Evolutionary conservation across 2,113 vertebrate species (phyloP), one percentile per base, ranked within the genome.

Genomic region (Oncorhynchus masou): DNA sequence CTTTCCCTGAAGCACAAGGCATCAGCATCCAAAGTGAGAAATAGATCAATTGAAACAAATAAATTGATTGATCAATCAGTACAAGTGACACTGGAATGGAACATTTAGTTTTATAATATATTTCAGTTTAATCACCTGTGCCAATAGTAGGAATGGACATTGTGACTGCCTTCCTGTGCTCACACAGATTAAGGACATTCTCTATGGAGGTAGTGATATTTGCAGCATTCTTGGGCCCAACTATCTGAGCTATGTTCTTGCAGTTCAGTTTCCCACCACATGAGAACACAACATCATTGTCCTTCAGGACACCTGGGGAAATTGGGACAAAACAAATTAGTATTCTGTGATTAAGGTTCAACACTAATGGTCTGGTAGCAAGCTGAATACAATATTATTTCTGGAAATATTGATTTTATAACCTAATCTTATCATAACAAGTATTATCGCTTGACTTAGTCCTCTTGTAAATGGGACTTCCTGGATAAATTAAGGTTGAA

Each of bases 141-240:
- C 90, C 90, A 22, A 90, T 83, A 9, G 84, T 82, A 64, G 90
- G 90, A 59, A 91, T 71, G 15, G 89, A 79, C 51, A 90, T 51
- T 5, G 77, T 81, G 16, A 75, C 73, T 16, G 81, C 73, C 5
- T 13, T 34, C 8, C 76, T 73, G 9, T 16, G 72, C 54, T 90
- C 85, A 75, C 87, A 90, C 45, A 88, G 79, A 39, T 84, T 70
- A 75, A 90, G 73, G 34, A 82, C 84, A 6, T 75, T 86, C 73
- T 78, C 76, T 24, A 85, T 79, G 7, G 84, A 86, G 12, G 66
- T 13, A 8, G 68, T 85, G 24, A 89, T 87, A 71, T 74, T 75
- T 16, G 75, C 70, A 68, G 74, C 45, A n/a, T 8, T 75, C 4
- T 2, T 81, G 1, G 85, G 83, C 5, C 90, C 89, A 66, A 88